These are phyloP conservation scores for Serrognathus titanus DNA, from an alignment of 2,888 invertebrate genomes.

Conservation along the genomic window DNA sequence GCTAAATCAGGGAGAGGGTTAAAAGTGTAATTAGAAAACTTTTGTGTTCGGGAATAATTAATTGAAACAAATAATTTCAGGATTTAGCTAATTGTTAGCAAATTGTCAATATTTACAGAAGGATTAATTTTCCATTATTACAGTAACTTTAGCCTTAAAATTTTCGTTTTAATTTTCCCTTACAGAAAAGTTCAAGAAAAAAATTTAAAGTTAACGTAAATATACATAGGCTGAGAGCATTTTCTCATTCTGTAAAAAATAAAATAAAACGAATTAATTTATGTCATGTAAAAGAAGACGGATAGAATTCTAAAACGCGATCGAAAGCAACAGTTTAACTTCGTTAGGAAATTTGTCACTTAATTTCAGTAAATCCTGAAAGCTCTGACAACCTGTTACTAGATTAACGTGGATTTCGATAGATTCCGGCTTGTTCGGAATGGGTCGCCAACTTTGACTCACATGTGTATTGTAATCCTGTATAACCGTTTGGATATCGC, in stretches of 20 bases:
- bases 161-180: too few relatives aligned
- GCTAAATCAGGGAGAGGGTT: not conserved
- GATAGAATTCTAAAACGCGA: too few relatives aligned
- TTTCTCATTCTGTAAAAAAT: too few relatives aligned
- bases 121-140: not conserved
- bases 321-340: too few relatives aligned
- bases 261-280: too few relatives aligned
- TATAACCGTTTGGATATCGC: not conserved
- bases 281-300: too few relatives aligned
- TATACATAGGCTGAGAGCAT: too few relatives aligned
- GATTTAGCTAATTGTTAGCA: too few relatives aligned
- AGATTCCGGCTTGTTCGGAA: not conserved
- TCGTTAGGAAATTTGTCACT: not conserved
- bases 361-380: not conserved
- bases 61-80: too few relatives aligned
- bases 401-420: constrained; percentile 1
- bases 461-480: not conserved
- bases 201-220: too few relatives aligned
- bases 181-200: too few relatives aligned
- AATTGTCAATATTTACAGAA: not conserved
- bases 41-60: not conserved
- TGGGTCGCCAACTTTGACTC: not conserved
- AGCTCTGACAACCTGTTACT: not conserved
- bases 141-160: not conserved
- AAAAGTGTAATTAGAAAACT: not conserved